These are phyloP conservation scores for Catharus ustulatus DNA, from an alignment of 2,797 vertebrate genomes.

Conservation along the genomic window DNA sequence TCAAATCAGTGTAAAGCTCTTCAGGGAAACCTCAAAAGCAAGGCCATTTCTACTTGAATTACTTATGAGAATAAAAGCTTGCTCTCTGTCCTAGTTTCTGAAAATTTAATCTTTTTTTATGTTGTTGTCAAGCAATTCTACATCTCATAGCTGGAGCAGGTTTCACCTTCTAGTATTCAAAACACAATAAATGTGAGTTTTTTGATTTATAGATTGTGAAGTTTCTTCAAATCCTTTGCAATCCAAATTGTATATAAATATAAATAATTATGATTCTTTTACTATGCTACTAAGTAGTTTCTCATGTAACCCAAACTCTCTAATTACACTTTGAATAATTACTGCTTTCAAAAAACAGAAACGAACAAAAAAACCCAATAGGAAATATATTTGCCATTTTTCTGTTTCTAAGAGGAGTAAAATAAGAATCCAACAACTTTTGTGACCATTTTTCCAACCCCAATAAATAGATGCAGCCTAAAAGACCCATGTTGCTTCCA, in stretches of 20 bases:
- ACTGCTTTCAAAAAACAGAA: neutral
- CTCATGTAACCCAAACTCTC: neutral
- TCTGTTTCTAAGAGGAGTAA: neutral
- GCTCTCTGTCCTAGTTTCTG: conserved; percentile 12
- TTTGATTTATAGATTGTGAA: neutral
- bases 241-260: neutral
- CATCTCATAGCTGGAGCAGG: neutral
- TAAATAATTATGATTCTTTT: neutral
- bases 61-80: conserved; percentile 7
- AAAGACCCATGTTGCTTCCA: conserved; percentile 32
- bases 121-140: neutral
- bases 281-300: neutral
- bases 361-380: neutral
- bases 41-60: conserved; percentile 26
- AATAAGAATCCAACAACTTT: neutral
- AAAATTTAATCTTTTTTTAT: neutral
- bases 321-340: neutral
- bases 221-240: neutral
- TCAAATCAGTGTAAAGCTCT: neutral
- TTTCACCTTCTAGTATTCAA: neutral
- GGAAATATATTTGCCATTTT: neutral
- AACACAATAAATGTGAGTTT: neutral
- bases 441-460: neutral
- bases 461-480: neutral
- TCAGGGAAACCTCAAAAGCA: conserved; percentile 37